Evolutionary conservation across 2,888 invertebrate species (phyloP).

Genomic region (Himalopsyche tibetana): DNA sequence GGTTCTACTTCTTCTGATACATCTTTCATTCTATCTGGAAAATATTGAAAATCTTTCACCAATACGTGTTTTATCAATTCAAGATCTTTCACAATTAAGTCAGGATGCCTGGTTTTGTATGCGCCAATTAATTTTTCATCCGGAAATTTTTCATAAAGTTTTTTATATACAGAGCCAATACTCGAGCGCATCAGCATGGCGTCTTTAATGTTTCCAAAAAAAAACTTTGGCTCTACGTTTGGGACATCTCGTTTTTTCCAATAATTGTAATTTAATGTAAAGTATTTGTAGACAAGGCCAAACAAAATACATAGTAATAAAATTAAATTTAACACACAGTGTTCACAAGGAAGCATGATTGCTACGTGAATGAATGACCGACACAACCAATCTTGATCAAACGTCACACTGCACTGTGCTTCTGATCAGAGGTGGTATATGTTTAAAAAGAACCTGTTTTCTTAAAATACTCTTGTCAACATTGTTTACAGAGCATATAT

Average conservation of each 20-base stretch:
- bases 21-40: conserved; percentile 69
- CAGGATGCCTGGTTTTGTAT: conserved; percentile 69
- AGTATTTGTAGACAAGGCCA: conserved; percentile 39
- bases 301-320: conserved; percentile 7
- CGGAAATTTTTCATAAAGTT: conserved; percentile 68
- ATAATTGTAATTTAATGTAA: conserved; percentile 68
- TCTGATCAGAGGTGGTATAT: not conserved
- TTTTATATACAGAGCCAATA: conserved; percentile 66
- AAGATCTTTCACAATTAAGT: conserved; percentile 69
- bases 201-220: conserved; percentile 69
- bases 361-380: not conserved
- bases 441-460: conserved; percentile 24
- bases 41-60: conserved; percentile 70
- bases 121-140: conserved; percentile 70
- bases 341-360: conserved; percentile 20
- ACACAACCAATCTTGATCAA: not conserved
- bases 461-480: no score
- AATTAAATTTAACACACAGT: not conserved
- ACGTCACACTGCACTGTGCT: not conserved
- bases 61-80: conserved; percentile 70
- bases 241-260: conserved; percentile 69
- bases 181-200: conserved; percentile 67
- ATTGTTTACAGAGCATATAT: no score
- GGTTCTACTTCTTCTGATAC: conserved; percentile 68
- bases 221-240: conserved; percentile 67